Evolutionary conservation across 2,113 vertebrate species (phyloP).

Genomic region (Sterrhoptilus dennistouni): DNA sequence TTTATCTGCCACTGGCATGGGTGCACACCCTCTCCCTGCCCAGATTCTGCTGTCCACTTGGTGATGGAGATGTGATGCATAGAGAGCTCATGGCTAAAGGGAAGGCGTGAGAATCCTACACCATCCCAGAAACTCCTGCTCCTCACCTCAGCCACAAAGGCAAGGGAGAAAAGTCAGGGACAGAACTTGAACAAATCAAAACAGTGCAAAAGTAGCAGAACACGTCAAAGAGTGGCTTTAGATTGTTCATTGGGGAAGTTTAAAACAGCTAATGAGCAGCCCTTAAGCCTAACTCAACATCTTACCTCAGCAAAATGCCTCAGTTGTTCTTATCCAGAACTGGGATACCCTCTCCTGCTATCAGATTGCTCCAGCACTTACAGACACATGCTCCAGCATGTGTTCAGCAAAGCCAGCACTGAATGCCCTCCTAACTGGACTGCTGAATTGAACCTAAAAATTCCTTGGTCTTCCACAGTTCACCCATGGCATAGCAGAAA

Average conservation of each 20-base stretch:
- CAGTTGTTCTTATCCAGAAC: neutral
- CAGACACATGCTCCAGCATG: accelerated
- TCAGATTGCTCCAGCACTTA: neutral
- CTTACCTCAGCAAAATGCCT: neutral
- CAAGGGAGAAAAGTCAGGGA: neutral
- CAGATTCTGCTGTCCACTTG: neutral
- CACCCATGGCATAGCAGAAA: neutral
- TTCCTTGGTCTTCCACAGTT: neutral
- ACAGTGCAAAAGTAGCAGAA: neutral
- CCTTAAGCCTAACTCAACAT: neutral
- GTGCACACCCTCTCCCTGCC: neutral
- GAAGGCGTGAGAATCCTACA: accelerated
- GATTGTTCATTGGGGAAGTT: neutral
- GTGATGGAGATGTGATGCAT: neutral
- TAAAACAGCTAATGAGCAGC: neutral
- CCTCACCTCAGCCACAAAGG: neutral
- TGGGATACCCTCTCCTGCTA: neutral
- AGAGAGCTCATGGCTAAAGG: accelerated
- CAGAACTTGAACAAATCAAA: neutral
- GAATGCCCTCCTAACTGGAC: neutral
- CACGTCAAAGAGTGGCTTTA: accelerated
- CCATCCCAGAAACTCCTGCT: neutral
- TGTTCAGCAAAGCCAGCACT: neutral
- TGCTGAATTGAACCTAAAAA: neutral
- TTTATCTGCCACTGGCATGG: neutral